Evolutionary conservation across 2,888 invertebrate genomes (phyloP).

Genomic region (Clostera curtula): DNA sequence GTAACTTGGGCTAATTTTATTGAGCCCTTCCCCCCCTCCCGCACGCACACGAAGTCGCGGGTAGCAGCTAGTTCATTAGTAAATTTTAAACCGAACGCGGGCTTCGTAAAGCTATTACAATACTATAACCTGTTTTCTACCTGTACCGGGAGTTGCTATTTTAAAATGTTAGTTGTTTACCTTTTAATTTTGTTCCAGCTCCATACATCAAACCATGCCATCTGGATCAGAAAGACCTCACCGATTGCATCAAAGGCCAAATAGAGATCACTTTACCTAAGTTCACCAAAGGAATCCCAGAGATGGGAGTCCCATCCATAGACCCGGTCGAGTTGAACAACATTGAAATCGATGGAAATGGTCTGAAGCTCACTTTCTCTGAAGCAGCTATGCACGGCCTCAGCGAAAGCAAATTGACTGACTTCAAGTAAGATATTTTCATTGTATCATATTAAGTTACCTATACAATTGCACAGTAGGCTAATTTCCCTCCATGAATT

Average conservation of each 20-base stretch:
- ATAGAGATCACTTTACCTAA: constrained; percentile 37
- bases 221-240: constrained; percentile 28
- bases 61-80: too few relatives aligned
- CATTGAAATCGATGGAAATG: constrained; percentile 50
- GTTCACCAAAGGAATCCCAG: constrained; percentile 55
- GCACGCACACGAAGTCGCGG: too few relatives aligned
- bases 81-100: too few relatives aligned
- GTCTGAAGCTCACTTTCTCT: constrained; percentile 44
- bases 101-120: too few relatives aligned
- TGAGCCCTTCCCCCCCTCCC: too few relatives aligned
- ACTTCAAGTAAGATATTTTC: constrained; percentile 41
- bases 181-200: constrained; percentile 40
- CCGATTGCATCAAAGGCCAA: constrained; percentile 42
- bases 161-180: neutral
- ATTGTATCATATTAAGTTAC: neutral
- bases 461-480: neutral
- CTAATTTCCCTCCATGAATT: neutral
- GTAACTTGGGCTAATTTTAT: too few relatives aligned
- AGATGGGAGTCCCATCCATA: constrained; percentile 47
- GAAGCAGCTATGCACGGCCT: constrained; percentile 50
- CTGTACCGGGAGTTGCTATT: too few relatives aligned
- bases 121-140: too few relatives aligned
- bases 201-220: constrained; percentile 51
- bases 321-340: constrained; percentile 55
- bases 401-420: constrained; percentile 32